These are phyloP conservation scores for Oxyruncus cristatus DNA, from an alignment of 2,113 vertebrate genomes.

Conservation along the genomic window DNA sequence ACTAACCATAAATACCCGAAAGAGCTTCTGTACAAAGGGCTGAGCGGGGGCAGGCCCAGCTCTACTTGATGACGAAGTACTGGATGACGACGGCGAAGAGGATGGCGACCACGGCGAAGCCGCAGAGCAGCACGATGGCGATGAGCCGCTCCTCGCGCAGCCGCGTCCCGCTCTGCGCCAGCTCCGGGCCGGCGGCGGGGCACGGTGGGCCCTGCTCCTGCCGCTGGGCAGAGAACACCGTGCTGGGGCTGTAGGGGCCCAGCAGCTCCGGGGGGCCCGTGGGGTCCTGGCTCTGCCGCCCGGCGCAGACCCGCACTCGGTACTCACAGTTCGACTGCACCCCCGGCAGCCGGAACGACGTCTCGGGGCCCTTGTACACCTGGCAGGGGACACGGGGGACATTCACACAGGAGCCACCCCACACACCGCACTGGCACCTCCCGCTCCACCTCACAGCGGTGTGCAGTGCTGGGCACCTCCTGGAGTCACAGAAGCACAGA, in stretches of 20 bases:
- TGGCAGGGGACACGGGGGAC: background rate
- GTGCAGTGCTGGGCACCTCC: background rate
- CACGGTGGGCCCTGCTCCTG: background rate
- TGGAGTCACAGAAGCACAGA: background rate
- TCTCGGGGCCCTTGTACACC: slow-evolving; percentile 80
- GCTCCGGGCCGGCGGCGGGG: background rate
- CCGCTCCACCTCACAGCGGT: background rate
- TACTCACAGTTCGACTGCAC: slow-evolving; percentile 72
- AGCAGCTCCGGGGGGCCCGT: slow-evolving; percentile 69
- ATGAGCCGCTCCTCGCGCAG: slow-evolving; percentile 66
- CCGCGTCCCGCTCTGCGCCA: background rate
- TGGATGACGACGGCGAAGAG: slow-evolving; percentile 78
- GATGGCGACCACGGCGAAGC: slow-evolving; percentile 74
- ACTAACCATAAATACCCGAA: slow-evolving; percentile 66
- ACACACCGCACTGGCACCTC: background rate
- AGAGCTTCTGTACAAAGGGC: slow-evolving; percentile 29
- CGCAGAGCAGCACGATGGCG: slow-evolving; percentile 70
- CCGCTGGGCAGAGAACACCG: slow-evolving; percentile 67
- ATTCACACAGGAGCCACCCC: background rate
- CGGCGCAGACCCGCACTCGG: slow-evolving; percentile 72
- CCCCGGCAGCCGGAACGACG: slow-evolving; percentile 70
- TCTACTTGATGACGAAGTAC: slow-evolving; percentile 79
- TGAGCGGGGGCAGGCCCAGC: background rate
- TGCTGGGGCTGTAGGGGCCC: slow-evolving; percentile 75
- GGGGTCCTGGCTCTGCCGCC: slow-evolving; percentile 70